Evolutionary conservation across 2,113 vertebrate species (phyloP).

Genomic region (Nanger granti): DNA sequence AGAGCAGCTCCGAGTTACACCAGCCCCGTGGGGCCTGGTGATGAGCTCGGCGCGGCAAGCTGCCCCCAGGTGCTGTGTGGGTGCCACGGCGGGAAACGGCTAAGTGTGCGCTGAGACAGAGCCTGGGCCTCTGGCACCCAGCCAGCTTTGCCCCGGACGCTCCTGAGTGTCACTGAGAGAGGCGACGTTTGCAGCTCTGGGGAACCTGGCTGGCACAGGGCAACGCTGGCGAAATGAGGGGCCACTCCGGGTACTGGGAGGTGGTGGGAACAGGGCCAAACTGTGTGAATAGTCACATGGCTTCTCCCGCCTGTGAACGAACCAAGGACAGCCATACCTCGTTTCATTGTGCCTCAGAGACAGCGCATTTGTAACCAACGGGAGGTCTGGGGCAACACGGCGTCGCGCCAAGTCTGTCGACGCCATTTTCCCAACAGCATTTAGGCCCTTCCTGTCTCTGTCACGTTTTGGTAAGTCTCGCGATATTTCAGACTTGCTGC

Average conservation of each 20-base stretch:
- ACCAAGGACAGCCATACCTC: background rate
- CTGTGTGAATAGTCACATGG: background rate
- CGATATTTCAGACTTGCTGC: background rate
- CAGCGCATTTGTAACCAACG: background rate
- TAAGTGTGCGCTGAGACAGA: background rate
- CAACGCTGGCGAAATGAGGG: accelerated
- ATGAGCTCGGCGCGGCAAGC: background rate
- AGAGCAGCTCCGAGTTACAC: too few relatives aligned
- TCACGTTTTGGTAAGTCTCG: background rate
- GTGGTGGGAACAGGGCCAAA: background rate
- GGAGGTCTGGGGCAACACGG: background rate
- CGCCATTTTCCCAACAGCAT: background rate
- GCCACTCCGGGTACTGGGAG: accelerated
- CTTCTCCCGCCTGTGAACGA: background rate
- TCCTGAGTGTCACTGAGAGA: background rate
- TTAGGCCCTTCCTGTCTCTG: background rate
- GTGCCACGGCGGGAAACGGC: background rate
- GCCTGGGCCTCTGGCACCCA: background rate
- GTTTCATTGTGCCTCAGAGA: background rate
- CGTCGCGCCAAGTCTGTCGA: background rate
- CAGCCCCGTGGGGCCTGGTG: background rate
- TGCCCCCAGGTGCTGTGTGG: background rate
- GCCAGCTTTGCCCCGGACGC: background rate
- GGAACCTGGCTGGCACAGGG: background rate
- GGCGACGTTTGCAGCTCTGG: accelerated